A percentile compares a stretch with the other conserved stretches of the same genome.
These are phyloP conservation scores for Chelmon rostratus DNA, from an alignment of 2,797 vertebrate genomes.

Conservation along the genomic window DNA sequence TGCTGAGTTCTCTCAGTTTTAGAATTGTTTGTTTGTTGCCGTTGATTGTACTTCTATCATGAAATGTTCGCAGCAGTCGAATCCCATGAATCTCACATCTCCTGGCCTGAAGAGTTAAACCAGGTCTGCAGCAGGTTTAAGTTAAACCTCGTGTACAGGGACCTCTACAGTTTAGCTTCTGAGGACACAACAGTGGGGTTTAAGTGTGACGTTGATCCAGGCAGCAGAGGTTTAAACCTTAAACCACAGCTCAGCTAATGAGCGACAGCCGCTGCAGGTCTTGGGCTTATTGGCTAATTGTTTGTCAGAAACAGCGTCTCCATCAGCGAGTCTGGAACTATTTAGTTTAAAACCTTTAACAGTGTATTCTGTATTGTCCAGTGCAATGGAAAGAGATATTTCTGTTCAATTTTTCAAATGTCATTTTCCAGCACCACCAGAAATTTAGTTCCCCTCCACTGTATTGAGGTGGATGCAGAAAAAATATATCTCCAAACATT, in stretches of 20 bases:
- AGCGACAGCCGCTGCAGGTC: background rate
- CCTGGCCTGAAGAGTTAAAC: no score
- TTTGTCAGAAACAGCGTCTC: background rate
- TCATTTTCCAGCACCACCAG: slow-evolving; percentile 6
- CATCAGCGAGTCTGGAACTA: no score
- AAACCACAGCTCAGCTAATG: background rate
- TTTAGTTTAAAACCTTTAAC: background rate
- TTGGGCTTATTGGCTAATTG: background rate
- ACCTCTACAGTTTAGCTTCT: background rate
- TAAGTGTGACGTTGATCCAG: background rate
- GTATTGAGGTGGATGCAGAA: slow-evolving; percentile 15
- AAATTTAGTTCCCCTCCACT: background rate
- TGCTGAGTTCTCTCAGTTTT: no score
- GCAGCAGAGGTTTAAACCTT: background rate
- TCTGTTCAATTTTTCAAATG: slow-evolving; percentile 16
- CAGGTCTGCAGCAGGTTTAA: background rate
- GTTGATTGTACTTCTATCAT: no score
- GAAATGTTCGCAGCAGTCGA: no score
- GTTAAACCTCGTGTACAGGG: background rate
- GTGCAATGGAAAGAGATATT: background rate
- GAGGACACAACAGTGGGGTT: background rate
- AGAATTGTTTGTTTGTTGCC: no score
- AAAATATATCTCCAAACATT: slow-evolving; percentile 9
- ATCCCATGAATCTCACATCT: no score
- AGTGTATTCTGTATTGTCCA: background rate